phyloP scores from a whole-genome alignment of 2,888 invertebrate species.

The Ypsolopha sequella region DNA sequence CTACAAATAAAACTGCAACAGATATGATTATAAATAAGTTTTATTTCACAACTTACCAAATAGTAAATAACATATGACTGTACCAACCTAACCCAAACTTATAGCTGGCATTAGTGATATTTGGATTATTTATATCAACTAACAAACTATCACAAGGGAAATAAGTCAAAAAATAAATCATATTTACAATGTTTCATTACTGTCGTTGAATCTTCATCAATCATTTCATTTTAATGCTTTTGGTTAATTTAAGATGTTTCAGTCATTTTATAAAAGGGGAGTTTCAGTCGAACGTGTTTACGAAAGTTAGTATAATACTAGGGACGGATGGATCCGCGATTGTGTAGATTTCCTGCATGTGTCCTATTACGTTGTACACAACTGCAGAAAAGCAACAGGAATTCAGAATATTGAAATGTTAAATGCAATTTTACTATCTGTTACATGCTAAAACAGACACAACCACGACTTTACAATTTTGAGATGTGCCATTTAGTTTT shows the following conservation, averaged over 20 bases:
- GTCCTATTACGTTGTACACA: neutral
- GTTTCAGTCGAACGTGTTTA: neutral
- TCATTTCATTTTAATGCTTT: neutral
- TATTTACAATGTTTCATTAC: conserved; percentile 37
- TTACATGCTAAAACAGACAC: conserved; percentile 31
- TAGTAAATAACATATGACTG: conserved; percentile 65
- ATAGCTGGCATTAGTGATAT: conserved; percentile 64
- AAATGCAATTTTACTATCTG: conserved; percentile 41
- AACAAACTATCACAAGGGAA: conserved; percentile 55
- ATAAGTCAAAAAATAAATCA: conserved; percentile 24
- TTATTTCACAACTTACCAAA: conserved; percentile 65
- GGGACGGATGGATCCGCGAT: conserved; percentile 51
- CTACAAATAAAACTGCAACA: conserved; percentile 10
- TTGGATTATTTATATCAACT: conserved; percentile 53
- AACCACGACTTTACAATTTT: too few species aligned
- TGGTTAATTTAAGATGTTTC: neutral
- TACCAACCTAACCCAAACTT: conserved; percentile 63
- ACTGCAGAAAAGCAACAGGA: neutral
- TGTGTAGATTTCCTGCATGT: neutral
- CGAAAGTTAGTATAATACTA: conserved; percentile 24
- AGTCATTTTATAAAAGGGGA: neutral
- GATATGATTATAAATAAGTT: conserved; percentile 55
- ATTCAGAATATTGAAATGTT: conserved; percentile 16
- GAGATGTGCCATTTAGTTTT: too few species aligned
- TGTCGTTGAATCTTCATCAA: neutral